Conservation (phyloP, 1,140 invertebrate species). For the Lepidotrigona ventralis region DNA sequence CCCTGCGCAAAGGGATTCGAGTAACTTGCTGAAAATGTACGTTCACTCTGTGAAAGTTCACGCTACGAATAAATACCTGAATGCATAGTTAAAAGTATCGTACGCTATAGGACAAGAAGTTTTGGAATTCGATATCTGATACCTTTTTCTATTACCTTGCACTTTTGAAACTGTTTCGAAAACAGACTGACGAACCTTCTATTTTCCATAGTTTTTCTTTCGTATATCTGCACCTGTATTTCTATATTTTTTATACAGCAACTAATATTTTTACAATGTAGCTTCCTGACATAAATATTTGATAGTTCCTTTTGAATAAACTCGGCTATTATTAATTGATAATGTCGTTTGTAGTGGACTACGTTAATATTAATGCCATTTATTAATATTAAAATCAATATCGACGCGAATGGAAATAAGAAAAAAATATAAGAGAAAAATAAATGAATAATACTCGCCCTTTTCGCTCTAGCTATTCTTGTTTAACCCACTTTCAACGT, state of each 20-base stretch:
- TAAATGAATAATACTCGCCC: background rate
- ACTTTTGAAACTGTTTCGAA: background rate
- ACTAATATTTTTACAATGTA: no score
- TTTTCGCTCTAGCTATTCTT: background rate
- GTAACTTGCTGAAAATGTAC: background rate
- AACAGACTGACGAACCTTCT: background rate
- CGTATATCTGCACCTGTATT: no score
- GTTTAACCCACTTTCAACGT: constrained; percentile 18
- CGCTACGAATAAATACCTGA: background rate
- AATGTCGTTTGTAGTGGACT: background rate
- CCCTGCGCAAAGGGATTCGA: no score
- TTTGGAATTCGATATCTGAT: background rate
- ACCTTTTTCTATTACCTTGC: background rate
- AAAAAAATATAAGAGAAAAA: no score
- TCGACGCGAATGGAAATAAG: background rate
- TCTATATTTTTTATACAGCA: background rate
- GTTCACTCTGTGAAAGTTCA: background rate
- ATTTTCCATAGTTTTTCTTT: background rate
- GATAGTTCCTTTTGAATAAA: no score
- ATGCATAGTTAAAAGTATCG: background rate
- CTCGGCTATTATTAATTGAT: no score
- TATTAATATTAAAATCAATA: background rate
- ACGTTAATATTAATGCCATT: background rate
- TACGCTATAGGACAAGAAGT: background rate
- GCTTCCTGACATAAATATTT: no score